Percentiles rank a stretch among this genome's conserved stretches.
phyloP scores from a whole-genome alignment of 1,140 invertebrate genomes.

The Drosophila cardini region DNA sequence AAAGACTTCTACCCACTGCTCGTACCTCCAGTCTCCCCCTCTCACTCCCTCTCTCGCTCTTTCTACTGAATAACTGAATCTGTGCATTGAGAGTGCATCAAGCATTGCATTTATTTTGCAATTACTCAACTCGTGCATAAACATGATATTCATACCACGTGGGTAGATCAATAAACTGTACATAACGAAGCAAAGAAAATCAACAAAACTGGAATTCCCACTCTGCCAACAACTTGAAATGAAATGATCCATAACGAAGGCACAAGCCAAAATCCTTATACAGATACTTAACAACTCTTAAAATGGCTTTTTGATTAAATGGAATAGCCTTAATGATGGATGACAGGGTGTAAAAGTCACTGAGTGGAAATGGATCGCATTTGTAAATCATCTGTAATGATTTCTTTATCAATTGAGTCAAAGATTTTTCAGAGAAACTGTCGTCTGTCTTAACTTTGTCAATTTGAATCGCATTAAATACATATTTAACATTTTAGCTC shows the following conservation, averaged over 20 bases:
- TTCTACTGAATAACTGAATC: conserved; percentile 49
- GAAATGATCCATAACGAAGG: conserved; percentile 10
- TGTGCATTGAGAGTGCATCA: conserved; percentile 38
- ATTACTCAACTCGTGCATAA: conserved; percentile 61
- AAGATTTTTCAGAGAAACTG: background rate
- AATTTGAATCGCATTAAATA: background rate
- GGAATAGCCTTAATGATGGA: conserved; percentile 5
- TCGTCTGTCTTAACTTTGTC: background rate
- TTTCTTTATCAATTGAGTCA: background rate
- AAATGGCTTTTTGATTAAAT: conserved; percentile 9
- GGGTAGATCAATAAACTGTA: conserved; percentile 40
- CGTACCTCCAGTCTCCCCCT: too few relatives aligned
- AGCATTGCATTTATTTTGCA: conserved; percentile 62
- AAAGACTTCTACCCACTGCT: background rate
- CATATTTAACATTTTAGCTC: too few relatives aligned
- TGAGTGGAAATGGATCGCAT: background rate
- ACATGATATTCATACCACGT: conserved; percentile 22
- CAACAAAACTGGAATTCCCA: conserved; percentile 11
- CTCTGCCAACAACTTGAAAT: background rate
- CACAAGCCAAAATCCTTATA: conserved; percentile 6
- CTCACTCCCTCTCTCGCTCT: background rate
- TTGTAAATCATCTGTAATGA: conserved; percentile 1
- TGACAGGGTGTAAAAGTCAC: background rate
- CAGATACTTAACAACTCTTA: background rate
- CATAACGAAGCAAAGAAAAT: background rate